Conservation (phyloP, 2,888 invertebrate species). For the Chymomyza fuscimana region DNA sequence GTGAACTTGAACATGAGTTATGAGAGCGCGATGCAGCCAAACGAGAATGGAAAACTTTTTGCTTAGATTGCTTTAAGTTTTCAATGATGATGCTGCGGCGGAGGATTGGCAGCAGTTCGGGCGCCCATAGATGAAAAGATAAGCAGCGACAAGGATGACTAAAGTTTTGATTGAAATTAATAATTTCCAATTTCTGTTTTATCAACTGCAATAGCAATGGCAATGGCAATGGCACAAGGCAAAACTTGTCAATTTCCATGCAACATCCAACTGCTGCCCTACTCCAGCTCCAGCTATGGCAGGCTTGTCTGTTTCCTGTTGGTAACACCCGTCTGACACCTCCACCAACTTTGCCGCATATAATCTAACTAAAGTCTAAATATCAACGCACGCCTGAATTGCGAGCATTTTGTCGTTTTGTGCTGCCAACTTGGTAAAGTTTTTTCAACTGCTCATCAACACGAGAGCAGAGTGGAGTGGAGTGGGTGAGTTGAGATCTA, state of each 20-base stretch:
- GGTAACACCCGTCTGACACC: neutral
- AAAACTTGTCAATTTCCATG: slow-evolving; percentile 1
- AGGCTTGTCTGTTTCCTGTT: neutral
- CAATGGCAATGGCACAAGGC: neutral
- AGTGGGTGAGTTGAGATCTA: too few relatives aligned
- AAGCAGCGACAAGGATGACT: slow-evolving; percentile 27
- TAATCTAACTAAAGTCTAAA: slow-evolving; percentile 7
- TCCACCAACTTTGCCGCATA: neutral
- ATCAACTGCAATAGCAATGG: neutral
- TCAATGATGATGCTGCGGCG: neutral
- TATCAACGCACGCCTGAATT: slow-evolving; percentile 6
- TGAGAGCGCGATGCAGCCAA: slow-evolving; percentile 21
- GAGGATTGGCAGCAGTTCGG: neutral
- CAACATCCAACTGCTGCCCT: too few relatives aligned
- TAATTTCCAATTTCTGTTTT: slow-evolving; percentile 62
- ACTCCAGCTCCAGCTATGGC: neutral
- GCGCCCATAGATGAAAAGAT: neutral
- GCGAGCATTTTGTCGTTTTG: slow-evolving; percentile 2
- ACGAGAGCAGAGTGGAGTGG: neutral
- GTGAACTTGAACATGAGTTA: slow-evolving; percentile 63
- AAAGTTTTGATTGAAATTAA: slow-evolving; percentile 72
- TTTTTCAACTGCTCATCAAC: slow-evolving; percentile 1
- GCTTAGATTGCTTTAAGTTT: slow-evolving; percentile 44
- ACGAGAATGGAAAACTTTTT: slow-evolving; percentile 43
- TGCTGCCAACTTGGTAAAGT: neutral